phyloP scores from a whole-genome alignment of 2,797 vertebrate species.

The Calcarius lapponicus region DNA sequence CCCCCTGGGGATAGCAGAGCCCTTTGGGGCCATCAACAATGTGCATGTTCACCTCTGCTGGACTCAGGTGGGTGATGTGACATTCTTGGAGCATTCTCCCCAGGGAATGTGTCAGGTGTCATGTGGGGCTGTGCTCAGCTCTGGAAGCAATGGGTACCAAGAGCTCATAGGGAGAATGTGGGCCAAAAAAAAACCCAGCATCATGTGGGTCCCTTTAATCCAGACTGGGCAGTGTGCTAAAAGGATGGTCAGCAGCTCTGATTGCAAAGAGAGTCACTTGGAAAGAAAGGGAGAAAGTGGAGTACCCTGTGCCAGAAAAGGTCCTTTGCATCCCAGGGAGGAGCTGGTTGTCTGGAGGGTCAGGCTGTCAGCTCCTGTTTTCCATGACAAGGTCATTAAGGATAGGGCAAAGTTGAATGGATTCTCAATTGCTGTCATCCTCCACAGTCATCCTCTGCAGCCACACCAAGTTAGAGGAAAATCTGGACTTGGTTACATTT shows the following conservation, averaged over 20 bases:
- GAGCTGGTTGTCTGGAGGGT: background rate
- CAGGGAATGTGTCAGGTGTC: background rate
- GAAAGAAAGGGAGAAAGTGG: background rate
- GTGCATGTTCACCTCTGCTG: background rate
- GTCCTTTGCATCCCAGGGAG: background rate
- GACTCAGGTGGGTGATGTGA: background rate
- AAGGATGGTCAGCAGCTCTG: background rate
- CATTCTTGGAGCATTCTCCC: background rate
- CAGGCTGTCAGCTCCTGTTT: background rate
- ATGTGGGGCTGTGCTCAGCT: background rate
- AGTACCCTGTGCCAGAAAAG: background rate
- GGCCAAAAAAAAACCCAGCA: rapidly evolving
- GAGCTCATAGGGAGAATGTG: background rate
- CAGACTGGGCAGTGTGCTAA: background rate
- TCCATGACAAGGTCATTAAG: background rate
- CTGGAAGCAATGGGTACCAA: conserved; percentile 26
- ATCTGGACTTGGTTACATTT: background rate
- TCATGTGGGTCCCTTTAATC: background rate
- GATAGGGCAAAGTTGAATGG: background rate
- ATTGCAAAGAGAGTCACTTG: background rate
- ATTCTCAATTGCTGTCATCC: background rate
- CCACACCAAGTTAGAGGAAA: background rate
- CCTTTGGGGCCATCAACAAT: background rate
- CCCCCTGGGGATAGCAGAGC: background rate
- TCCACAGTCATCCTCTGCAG: background rate